These are phyloP conservation scores for Nysson spinosus DNA, from an alignment of 2,888 invertebrate genomes.

Conservation along the genomic window DNA sequence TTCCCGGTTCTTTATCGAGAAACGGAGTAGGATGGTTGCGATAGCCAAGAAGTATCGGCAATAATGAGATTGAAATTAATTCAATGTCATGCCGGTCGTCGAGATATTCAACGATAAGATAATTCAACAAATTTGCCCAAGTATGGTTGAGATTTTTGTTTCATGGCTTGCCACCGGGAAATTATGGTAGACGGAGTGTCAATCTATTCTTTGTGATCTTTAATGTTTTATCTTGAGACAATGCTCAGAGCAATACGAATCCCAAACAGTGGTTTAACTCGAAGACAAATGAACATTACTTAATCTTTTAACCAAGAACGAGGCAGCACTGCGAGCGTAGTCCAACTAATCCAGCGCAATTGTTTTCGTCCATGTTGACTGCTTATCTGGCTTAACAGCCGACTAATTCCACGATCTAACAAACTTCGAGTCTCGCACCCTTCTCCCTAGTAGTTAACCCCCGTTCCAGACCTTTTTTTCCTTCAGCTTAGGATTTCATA, in stretches of 20 bases:
- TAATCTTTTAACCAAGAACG: conserved; percentile 63
- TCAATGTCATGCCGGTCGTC: conserved; percentile 49
- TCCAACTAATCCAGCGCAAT: conserved; percentile 69
- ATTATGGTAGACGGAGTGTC: conserved; percentile 23
- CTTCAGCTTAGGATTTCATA: conserved; percentile 1
- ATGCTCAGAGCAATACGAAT: conserved; percentile 24
- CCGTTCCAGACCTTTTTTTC: conserved; percentile 38
- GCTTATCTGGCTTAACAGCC: conserved; percentile 77
- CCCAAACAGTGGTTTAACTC: conserved; percentile 24
- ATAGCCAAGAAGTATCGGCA: conserved; percentile 50
- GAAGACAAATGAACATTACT: conserved; percentile 62
- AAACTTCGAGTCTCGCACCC: conserved; percentile 67
- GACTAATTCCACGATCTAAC: conserved; percentile 75
- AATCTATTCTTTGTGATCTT: conserved; percentile 16
- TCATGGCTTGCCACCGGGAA: conserved; percentile 17
- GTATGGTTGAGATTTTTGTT: conserved; percentile 44
- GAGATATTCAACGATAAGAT: conserved; percentile 59
- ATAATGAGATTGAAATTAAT: conserved; percentile 67
- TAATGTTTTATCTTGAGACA: conserved; percentile 15
- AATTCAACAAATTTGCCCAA: conserved; percentile 59
- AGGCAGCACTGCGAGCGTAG: conserved; percentile 42
- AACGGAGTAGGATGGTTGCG: conserved; percentile 44
- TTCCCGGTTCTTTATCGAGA: conserved; percentile 50
- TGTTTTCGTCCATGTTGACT: conserved; percentile 74
- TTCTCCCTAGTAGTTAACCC: conserved; percentile 42